A percentile compares a stretch with the other conserved stretches of the same genome.
Evolutionary conservation across 2,113 vertebrate species (phyloP).

Genomic region (Tylochromis polylepis): DNA sequence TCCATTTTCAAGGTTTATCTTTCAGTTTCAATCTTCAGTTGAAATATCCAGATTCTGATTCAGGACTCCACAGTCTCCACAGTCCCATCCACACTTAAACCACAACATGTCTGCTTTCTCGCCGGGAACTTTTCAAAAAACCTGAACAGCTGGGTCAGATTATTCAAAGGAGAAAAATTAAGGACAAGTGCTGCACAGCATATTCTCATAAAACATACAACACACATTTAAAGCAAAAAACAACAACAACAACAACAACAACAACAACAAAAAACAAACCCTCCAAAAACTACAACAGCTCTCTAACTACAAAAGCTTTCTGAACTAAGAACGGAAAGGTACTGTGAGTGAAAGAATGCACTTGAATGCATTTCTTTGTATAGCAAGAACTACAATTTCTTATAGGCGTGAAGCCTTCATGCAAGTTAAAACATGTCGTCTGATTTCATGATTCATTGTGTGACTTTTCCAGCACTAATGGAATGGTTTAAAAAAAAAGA

Average conservation of each 20-base stretch:
- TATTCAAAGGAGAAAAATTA: constrained; percentile 5
- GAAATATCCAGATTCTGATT: constrained; percentile 1
- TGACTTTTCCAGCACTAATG: constrained; percentile 28
- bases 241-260: not conserved
- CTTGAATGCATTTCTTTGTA: constrained; percentile 13
- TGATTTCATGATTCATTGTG: not conserved
- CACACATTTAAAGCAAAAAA: constrained; percentile 6
- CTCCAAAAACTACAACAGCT: not conserved
- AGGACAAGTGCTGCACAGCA: constrained; percentile 22
- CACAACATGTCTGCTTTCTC: not conserved
- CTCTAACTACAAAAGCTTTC: constrained; percentile 6
- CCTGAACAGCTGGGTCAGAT: not conserved
- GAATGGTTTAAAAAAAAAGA: constrained; percentile 50
- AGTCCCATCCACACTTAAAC: not conserved
- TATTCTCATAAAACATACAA: constrained; percentile 10
- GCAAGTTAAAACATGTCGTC: constrained; percentile 33
- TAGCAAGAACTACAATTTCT: constrained; percentile 18
- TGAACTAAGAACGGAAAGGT: constrained; percentile 19
- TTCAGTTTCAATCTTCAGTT: not conserved
- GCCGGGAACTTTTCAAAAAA: not conserved
- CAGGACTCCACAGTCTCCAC: not conserved
- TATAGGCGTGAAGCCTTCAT: constrained; percentile 25
- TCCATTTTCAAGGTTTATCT: constrained; percentile 1
- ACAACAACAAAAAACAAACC: not conserved
- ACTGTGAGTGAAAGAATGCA: constrained; percentile 5